Percentiles rank a stretch among this genome's conserved stretches.
phyloP scores from a whole-genome alignment of 2,113 vertebrate genomes.

The Vidua chalybeata region DNA sequence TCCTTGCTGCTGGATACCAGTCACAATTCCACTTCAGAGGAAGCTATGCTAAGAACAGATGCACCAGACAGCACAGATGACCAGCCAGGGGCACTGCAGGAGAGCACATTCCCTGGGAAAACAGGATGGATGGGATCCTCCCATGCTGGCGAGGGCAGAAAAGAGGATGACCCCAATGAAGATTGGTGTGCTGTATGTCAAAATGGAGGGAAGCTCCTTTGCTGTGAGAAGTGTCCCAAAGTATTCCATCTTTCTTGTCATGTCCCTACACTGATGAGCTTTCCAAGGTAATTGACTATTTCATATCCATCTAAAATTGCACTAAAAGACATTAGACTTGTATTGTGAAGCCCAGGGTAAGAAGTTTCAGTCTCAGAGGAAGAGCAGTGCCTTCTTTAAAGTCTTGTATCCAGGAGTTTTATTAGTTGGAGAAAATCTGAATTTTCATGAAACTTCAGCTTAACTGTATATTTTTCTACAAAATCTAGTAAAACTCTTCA shows the following conservation, averaged over 20 bases:
- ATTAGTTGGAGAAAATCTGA: neutral
- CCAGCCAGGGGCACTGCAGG: slow-evolving; percentile 63
- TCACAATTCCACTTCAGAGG: slow-evolving; percentile 62
- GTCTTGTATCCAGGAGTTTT: neutral
- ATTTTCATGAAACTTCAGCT: neutral
- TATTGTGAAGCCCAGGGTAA: neutral
- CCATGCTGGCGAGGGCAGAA: slow-evolving; percentile 68
- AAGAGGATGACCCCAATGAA: slow-evolving; percentile 85
- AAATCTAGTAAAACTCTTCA: neutral
- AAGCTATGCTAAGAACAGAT: slow-evolving; percentile 65
- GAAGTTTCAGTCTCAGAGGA: neutral
- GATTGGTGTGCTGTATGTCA: slow-evolving; percentile 86
- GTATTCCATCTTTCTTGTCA: slow-evolving; percentile 84
- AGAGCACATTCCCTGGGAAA: slow-evolving; percentile 52
- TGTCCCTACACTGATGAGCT: slow-evolving; percentile 77
- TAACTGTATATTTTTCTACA: neutral
- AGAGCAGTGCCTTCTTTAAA: neutral
- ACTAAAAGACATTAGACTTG: neutral
- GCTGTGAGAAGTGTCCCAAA: slow-evolving; percentile 85
- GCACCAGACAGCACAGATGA: slow-evolving; percentile 83
- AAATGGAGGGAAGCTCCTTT: slow-evolving; percentile 82
- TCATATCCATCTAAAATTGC: neutral
- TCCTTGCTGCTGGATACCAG: slow-evolving; percentile 74
- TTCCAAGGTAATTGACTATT: slow-evolving; percentile 76
- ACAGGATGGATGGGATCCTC: slow-evolving; percentile 61